Conservation (phyloP, 2,888 invertebrate genomes). For the Apamea crenata region DNA sequence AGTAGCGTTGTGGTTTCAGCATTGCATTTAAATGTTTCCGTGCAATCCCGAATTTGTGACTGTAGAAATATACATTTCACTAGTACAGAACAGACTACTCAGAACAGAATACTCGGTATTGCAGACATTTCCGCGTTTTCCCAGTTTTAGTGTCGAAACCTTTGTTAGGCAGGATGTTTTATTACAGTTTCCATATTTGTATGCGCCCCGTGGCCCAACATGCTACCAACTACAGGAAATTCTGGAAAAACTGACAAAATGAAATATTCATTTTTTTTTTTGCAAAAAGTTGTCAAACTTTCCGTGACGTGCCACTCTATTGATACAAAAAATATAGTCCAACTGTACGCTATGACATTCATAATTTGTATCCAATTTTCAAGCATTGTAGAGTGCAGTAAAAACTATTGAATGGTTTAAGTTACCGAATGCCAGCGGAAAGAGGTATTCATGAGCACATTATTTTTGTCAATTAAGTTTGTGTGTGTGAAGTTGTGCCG, state of each 20-base stretch:
- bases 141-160: not conserved
- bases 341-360: constrained; percentile 37
- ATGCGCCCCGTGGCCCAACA: not conserved
- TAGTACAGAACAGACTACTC: no score
- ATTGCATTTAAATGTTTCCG: not conserved
- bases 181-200: not conserved
- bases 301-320: constrained; percentile 4
- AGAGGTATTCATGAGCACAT: not conserved
- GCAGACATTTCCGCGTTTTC: not conserved
- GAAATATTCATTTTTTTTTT: not conserved
- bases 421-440: constrained; percentile 9
- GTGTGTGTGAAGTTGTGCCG: not conserved
- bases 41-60: no score
- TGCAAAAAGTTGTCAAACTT: not conserved
- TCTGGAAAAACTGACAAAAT: not conserved
- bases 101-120: not conserved
- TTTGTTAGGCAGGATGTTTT: not conserved
- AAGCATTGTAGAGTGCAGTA: constrained; percentile 31
- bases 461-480: not conserved
- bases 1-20: not conserved
- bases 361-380: constrained; percentile 46
- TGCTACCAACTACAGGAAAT: not conserved
- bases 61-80: not conserved
- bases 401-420: constrained; percentile 30
- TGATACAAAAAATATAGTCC: constrained; percentile 22